These are phyloP conservation scores for Sisor rabdophorus DNA, from an alignment of 2,113 vertebrate genomes.

Conservation along the genomic window DNA sequence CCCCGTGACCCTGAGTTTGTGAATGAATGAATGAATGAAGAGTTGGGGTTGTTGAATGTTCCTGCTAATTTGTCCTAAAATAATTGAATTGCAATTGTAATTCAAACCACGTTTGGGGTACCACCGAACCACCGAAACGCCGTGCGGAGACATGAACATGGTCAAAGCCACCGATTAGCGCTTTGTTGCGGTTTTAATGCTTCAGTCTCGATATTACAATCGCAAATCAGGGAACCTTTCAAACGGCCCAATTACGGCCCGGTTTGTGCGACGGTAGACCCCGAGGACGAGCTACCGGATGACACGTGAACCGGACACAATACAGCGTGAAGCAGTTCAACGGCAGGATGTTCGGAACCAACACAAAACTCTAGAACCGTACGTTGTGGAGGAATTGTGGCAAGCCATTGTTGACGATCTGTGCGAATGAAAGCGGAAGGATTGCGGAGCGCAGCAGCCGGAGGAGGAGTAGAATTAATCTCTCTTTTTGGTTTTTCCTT, in stretches of 20 bases:
- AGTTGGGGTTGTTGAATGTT: too few species aligned
- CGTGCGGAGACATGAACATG: too few species aligned
- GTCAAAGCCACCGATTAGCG: too few species aligned
- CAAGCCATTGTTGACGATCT: not conserved
- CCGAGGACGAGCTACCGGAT: not conserved
- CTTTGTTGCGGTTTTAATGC: too few species aligned
- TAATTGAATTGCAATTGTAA: too few species aligned
- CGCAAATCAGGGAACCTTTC: slow-evolving; percentile 51
- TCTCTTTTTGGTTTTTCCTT: slow-evolving; percentile 21
- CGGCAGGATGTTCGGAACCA: too few species aligned
- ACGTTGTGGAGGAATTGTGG: not conserved
- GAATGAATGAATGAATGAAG: too few species aligned
- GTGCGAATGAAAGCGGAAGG: not conserved
- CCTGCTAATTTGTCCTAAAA: too few species aligned
- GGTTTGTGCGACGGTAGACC: not conserved
- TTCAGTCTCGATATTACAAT: slow-evolving; percentile 60
- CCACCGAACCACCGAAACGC: too few species aligned
- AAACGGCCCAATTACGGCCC: slow-evolving; percentile 58
- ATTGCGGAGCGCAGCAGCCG: not conserved
- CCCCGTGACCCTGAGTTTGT: too few species aligned
- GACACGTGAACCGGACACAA: not conserved
- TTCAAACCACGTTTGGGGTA: too few species aligned
- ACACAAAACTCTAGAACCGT: too few species aligned
- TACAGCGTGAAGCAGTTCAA: not conserved
- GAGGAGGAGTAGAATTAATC: not conserved